A percentile compares a stretch with the other conserved stretches of the same genome.
Evolutionary conservation across 2,113 vertebrate species (phyloP).

Genomic region (Sterna hirundo): DNA sequence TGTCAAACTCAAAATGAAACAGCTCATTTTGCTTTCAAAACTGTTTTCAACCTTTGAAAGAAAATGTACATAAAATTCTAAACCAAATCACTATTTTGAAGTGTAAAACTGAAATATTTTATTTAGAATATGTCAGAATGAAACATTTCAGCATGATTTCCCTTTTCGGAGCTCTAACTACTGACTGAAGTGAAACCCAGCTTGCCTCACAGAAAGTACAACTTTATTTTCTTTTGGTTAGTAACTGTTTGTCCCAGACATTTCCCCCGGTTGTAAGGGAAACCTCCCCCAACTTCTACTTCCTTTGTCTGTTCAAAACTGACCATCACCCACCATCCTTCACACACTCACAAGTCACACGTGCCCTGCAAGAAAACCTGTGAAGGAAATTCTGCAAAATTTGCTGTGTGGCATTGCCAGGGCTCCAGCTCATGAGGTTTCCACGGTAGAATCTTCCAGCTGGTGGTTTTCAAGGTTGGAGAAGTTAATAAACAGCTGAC

Average conservation of each 20-base stretch:
- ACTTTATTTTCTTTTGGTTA: background rate
- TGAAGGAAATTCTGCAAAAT: background rate
- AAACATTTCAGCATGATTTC: background rate
- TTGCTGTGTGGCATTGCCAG: background rate
- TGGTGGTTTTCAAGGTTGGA: background rate
- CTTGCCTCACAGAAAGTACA: background rate
- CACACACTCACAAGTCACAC: background rate
- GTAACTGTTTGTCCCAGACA: background rate
- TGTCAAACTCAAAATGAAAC: slow-evolving; percentile 29
- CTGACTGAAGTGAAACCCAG: background rate
- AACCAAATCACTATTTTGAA: background rate
- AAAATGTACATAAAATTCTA: background rate
- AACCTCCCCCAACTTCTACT: background rate
- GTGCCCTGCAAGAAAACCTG: background rate
- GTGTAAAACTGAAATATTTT: background rate
- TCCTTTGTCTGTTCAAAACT: background rate
- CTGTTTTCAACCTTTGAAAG: background rate
- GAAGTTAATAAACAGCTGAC: background rate
- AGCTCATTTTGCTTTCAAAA: background rate
- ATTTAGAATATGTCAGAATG: background rate
- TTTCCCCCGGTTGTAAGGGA: background rate
- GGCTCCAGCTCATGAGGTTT: background rate
- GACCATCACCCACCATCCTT: background rate
- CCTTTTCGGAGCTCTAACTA: background rate
- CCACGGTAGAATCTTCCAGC: background rate